phyloP scores from a whole-genome alignment of 1,140 invertebrate genomes.

The Helicoverpa armigera region DNA sequence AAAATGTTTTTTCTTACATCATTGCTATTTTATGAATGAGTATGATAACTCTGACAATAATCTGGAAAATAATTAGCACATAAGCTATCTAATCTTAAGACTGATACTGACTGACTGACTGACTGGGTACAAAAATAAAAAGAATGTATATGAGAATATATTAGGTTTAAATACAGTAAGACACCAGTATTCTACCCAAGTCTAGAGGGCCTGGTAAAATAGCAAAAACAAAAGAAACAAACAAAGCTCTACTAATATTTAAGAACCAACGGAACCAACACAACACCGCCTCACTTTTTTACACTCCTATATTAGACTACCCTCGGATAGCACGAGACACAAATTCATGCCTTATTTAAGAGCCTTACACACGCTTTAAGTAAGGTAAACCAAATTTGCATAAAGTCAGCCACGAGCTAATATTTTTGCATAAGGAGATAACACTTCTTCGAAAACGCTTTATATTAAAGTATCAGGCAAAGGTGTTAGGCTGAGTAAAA shows the following conservation, averaged over 20 bases:
- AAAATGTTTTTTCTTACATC: too few species aligned
- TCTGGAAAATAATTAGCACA: too few species aligned
- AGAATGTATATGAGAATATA: too few species aligned
- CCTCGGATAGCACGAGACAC: slow-evolving; percentile 71
- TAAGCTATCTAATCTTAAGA: too few species aligned
- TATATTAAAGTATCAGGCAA: slow-evolving; percentile 59
- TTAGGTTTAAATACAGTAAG: too few species aligned
- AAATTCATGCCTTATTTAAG: slow-evolving; percentile 67
- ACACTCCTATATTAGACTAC: slow-evolving; percentile 69
- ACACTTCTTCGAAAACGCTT: slow-evolving; percentile 73
- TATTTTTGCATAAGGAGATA: slow-evolving; percentile 85
- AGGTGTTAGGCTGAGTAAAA: slow-evolving; percentile 60
- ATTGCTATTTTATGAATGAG: too few species aligned
- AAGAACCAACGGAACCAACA: slow-evolving; percentile 31
- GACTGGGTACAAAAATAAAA: too few species aligned
- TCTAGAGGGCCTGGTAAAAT: neutral
- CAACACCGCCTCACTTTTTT: slow-evolving; percentile 56
- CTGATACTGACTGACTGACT: too few species aligned
- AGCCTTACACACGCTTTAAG: slow-evolving; percentile 67
- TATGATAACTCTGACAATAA: too few species aligned
- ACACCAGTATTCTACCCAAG: too few species aligned
- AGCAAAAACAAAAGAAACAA: slow-evolving; percentile 6
- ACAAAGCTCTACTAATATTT: slow-evolving; percentile 8
- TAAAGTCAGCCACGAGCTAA: slow-evolving; percentile 83
- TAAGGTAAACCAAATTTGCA: slow-evolving; percentile 75